A percentile compares a stretch with the other conserved stretches of the same genome.
These are phyloP conservation scores for Aviceda subcristata DNA, from an alignment of 2,113 vertebrate species.

Conservation along the genomic window DNA sequence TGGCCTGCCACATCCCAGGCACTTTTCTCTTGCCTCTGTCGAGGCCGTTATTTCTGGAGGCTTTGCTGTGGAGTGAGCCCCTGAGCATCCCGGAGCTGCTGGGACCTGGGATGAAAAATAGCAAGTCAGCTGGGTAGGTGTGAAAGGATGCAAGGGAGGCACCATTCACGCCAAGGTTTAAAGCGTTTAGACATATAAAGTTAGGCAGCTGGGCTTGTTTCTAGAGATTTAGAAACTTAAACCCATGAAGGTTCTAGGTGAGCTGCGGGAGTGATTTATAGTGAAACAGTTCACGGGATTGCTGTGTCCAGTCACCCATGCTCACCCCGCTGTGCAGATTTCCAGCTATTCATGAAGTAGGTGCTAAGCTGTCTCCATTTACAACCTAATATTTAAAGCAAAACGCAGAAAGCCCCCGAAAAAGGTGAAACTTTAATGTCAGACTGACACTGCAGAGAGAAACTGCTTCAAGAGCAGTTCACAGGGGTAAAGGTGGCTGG, in stretches of 20 bases:
- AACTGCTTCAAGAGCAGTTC: not conserved
- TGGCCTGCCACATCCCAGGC: not conserved
- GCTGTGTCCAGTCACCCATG: not conserved
- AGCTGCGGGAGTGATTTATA: not conserved
- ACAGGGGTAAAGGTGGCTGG: not conserved
- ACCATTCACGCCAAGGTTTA: not conserved
- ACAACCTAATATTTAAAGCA: not conserved
- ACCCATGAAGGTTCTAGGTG: not conserved
- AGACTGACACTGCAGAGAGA: not conserved
- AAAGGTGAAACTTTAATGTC: not conserved
- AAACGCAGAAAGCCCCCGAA: rapidly evolving
- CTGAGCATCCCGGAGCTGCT: not conserved
- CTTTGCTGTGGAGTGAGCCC: not conserved
- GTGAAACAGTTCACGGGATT: not conserved
- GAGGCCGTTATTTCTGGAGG: not conserved
- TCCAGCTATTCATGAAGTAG: not conserved
- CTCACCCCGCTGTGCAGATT: not conserved
- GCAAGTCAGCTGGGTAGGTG: not conserved
- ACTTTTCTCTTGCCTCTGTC: not conserved
- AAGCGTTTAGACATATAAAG: not conserved
- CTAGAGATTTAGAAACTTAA: not conserved
- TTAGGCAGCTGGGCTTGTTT: not conserved
- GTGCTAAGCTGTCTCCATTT: not conserved
- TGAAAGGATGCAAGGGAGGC: not conserved
- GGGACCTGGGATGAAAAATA: not conserved